These are phyloP conservation scores for Alcis repandata DNA, from an alignment of 2,888 invertebrate species.

Conservation along the genomic window DNA sequence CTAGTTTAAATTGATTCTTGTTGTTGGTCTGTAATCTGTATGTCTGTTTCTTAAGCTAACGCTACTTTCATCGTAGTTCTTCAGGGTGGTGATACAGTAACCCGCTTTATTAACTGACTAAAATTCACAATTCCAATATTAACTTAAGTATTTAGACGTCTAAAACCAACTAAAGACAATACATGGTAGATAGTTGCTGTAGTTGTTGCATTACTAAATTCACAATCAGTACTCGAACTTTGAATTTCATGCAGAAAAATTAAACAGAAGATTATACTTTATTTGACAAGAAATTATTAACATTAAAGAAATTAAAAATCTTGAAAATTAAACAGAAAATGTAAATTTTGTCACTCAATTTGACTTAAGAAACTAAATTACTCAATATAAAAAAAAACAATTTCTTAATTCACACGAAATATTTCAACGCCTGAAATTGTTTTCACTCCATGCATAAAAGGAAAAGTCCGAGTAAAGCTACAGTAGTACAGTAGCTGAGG, in stretches of 20 bases:
- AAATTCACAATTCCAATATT: constrained; percentile 37
- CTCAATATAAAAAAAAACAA: too few species aligned
- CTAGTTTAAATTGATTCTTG: constrained; percentile 55
- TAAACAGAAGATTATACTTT: background rate
- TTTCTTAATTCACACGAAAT: too few species aligned
- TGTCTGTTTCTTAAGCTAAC: constrained; percentile 48
- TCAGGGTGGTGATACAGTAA: constrained; percentile 39
- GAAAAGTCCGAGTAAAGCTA: constrained; percentile 3
- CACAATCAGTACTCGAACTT: background rate
- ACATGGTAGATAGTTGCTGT: constrained; percentile 14
- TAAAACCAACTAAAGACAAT: constrained; percentile 16
- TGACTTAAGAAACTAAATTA: too few species aligned
- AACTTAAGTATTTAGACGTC: constrained; percentile 23
- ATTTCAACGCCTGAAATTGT: too few species aligned
- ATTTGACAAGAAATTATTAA: too few species aligned
- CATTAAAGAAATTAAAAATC: too few species aligned
- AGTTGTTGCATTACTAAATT: constrained; percentile 13
- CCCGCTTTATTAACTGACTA: constrained; percentile 45
- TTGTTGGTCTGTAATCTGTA: constrained; percentile 45
- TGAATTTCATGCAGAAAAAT: background rate
- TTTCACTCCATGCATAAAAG: background rate
- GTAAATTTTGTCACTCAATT: too few species aligned
- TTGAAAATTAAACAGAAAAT: too few species aligned
- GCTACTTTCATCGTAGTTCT: constrained; percentile 66
- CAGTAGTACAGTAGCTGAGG: background rate